Conservation (phyloP, 1,140 invertebrate genomes). For the Formica exsecta region DNA sequence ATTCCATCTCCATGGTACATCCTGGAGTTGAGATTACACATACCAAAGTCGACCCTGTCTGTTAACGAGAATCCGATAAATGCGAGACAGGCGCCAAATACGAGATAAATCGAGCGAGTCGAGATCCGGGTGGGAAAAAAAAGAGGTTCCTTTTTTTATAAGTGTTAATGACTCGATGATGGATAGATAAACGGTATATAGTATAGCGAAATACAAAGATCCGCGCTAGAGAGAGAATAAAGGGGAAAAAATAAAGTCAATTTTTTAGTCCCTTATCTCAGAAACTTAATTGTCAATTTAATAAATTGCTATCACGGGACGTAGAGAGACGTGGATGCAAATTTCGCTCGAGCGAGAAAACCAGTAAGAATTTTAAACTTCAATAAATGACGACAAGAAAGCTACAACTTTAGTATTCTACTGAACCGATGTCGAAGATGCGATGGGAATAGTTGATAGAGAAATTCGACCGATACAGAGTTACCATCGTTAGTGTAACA, state of each 20-base stretch:
- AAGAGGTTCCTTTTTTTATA: not conserved
- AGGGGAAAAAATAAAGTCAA: not conserved
- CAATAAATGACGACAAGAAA: not conserved
- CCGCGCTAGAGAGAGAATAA: too few relatives aligned
- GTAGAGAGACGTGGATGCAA: conserved; percentile 11
- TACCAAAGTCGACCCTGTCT: not conserved
- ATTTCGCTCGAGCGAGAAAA: not conserved
- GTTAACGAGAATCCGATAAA: conserved; percentile 46
- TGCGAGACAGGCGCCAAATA: not conserved
- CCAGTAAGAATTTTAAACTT: not conserved
- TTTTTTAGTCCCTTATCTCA: not conserved
- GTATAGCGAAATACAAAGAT: not conserved
- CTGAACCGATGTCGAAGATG: not conserved
- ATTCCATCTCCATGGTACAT: conserved; percentile 3
- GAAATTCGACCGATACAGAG: not conserved
- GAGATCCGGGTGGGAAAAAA: not conserved
- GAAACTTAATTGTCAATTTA: not conserved
- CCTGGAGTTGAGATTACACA: not conserved
- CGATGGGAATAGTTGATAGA: conserved; percentile 20
- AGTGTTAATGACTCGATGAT: not conserved
- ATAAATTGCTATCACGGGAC: not conserved
- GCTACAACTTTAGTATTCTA: not conserved
- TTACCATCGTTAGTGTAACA: conserved; percentile 4
- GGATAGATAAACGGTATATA: not conserved
- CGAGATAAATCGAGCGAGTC: not conserved